Base-by-base conservation (phyloP, 2,797 vertebrate genomes). In the Bryconaethiops microstoma region DNA sequence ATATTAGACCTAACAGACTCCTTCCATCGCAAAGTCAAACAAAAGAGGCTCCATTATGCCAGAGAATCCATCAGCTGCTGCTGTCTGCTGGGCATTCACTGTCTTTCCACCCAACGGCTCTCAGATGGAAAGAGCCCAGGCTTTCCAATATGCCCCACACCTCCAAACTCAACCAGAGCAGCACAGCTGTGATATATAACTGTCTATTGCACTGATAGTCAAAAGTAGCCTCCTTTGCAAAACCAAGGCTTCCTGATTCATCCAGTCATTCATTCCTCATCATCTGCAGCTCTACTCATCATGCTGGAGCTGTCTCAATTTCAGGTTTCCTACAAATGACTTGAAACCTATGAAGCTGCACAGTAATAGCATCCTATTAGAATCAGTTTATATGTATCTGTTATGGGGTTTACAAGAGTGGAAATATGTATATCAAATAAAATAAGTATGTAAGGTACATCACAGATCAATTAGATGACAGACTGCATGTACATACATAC, bases 1-100 rank as follows among this genome's bases (percentile, higher is more conserved):
- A 92, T 93, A 93, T 94, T 91, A 90, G 88, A 91, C 90, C 89
- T 92, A 92, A 92, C 91, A 92, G 90, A 88, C 91, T 92, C 91
- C 90, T 91, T 86, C 87, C 65, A 78, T 88, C 74, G 89, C 88
- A 92, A 89, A 81, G 86, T 88, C 92, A 90, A 92, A 94, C 92
- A 94, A 92, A 92, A 93, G 92, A 87, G 85, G 86, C 83, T 88
- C 87, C 88, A 90, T 89, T 85, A 87, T 89, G 90, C 88, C 87
- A 87, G 87, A 92, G 87, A 88, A 90, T 92, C 89, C 88, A 86
- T 78, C 90, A 91, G 88, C 89, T 81, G 85, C 88, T 89, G 90
- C 90, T 89, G 90, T 92, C 90, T 92, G 88, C 90, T 92, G 89
- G 91, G 91, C 86, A 89, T 91, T 92, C 91, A 84, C 88, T 91